These are phyloP conservation scores for Cochlearius cochlearius DNA, from an alignment of 2,113 vertebrate species.

Conservation along the genomic window DNA sequence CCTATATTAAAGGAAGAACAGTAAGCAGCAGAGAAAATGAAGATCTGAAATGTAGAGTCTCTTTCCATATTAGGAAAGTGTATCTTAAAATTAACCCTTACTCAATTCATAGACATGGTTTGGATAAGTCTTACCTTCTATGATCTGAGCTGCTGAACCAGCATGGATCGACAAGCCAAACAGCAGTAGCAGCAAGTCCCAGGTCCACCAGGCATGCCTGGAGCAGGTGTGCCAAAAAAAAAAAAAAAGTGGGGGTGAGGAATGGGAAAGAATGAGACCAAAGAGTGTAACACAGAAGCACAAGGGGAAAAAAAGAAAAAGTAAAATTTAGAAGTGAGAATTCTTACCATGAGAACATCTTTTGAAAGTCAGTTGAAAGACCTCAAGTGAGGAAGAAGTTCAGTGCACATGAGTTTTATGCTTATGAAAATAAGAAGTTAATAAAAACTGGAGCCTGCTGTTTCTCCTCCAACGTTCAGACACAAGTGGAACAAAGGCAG, in stretches of 20 bases:
- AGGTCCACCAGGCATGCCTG: conserved; percentile 47
- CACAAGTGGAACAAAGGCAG: conserved; percentile 73
- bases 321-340: neutral
- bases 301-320: neutral
- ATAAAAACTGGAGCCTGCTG: conserved; percentile 40
- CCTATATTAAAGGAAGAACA: neutral
- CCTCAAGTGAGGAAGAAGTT: neutral
- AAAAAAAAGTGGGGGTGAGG: too few species aligned
- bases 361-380: conserved; percentile 25
- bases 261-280: neutral
- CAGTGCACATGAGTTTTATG: neutral
- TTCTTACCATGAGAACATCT: conserved; percentile 68
- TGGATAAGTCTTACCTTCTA: conserved; percentile 68
- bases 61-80: neutral
- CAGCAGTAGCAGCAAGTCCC: conserved; percentile 36
- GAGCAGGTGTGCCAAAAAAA: conserved; percentile 24
- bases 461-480: conserved; percentile 49
- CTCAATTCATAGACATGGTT: neutral
- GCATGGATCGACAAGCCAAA: conserved; percentile 37
- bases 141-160: conserved; percentile 52
- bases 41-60: neutral
- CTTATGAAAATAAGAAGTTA: conserved; percentile 26
- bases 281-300: neutral
- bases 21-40: neutral
- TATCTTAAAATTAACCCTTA: neutral